A percentile compares a stretch with the other conserved stretches of the same genome.
phyloP scores from a whole-genome alignment of 2,797 vertebrate species.

The Chrosomus eos region DNA sequence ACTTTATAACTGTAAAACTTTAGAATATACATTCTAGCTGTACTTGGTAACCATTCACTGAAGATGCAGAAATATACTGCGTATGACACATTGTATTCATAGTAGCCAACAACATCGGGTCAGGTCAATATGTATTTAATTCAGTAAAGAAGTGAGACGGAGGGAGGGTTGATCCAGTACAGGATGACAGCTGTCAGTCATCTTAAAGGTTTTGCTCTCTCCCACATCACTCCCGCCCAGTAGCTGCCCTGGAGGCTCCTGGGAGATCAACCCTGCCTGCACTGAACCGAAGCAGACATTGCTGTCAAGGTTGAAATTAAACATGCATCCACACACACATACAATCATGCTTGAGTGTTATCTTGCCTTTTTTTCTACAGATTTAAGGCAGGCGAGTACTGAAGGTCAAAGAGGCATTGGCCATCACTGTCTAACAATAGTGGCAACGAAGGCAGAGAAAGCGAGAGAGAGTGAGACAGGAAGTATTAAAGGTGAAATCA shows the following conservation, averaged over 20 bases:
- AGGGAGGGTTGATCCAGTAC: neutral
- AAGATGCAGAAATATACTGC: neutral
- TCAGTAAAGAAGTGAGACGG: neutral
- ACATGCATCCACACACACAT: slow-evolving; percentile 40
- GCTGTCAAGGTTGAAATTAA: slow-evolving; percentile 42
- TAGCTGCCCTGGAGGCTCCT: slow-evolving; percentile 46
- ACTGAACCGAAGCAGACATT: slow-evolving; percentile 33
- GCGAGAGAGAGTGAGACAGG: neutral
- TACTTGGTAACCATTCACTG: neutral
- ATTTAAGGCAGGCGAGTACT: slow-evolving; percentile 2
- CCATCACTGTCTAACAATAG: slow-evolving; percentile 43
- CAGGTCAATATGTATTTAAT: neutral
- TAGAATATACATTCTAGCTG: neutral
- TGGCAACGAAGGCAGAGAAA: slow-evolving; percentile 10
- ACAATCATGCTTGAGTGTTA: slow-evolving; percentile 19
- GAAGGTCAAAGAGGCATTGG: slow-evolving; percentile 50
- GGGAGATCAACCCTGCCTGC: slow-evolving; percentile 47
- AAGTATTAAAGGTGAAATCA: slow-evolving; percentile 7
- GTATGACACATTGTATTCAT: neutral
- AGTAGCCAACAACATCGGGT: neutral
- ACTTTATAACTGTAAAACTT: neutral
- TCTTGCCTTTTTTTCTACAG: slow-evolving; percentile 1
- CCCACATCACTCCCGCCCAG: slow-evolving; percentile 22
- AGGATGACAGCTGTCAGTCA: slow-evolving; percentile 31
- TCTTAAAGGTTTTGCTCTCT: slow-evolving; percentile 1